Evolutionary conservation across 2,113 vertebrate species (phyloP), one percentile per base, ranked within the genome.

Genomic region (Larimichthys crocea): DNA sequence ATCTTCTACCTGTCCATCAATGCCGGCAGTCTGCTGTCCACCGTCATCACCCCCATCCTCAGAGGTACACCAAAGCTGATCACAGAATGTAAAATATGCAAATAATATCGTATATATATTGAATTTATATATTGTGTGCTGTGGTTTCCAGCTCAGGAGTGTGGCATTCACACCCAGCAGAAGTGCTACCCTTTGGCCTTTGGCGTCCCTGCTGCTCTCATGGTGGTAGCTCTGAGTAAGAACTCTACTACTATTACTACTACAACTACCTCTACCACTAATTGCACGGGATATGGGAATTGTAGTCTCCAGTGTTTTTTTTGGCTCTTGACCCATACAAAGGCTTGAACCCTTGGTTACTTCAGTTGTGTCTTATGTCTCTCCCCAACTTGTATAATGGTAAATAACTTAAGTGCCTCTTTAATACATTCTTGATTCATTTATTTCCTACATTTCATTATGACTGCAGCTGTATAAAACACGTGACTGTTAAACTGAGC

Each of bases 1-100:
- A 96, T 99, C 79, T 99, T 98, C 92, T 99, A 99, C 87, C 89
- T 99, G 88, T 93, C 97, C 67, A 97, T 99, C 90, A 99, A 99
- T 15, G 96, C 96, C 56, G 98, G 98, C 85, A 99, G 97, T 82
- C 94, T 99, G 44, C 52, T 99, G 19, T 99, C 98, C 67, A 99
- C 98, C 0, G 42, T 99, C 87, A 90, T 99, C 91, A 99, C 98
- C 0, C 97, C 98, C 56, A 93, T 94, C 26, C 95, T 99, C 83
- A 95, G 96, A 98, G 96, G 98, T 97, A 94, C 3, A 3, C 17
- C 17, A 1, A 5, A 2, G 71, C 0, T 10, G 4, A 50, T 10
- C 29, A 31, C 64, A 11, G 2, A 66, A 17, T 31, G 4, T 3
- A 11, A 52, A 65, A 31, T 5, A 2, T 1, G 14, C 2, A 0